phyloP scores from a whole-genome alignment of 2,113 vertebrate genomes.

The Myotis davidii region DNA sequence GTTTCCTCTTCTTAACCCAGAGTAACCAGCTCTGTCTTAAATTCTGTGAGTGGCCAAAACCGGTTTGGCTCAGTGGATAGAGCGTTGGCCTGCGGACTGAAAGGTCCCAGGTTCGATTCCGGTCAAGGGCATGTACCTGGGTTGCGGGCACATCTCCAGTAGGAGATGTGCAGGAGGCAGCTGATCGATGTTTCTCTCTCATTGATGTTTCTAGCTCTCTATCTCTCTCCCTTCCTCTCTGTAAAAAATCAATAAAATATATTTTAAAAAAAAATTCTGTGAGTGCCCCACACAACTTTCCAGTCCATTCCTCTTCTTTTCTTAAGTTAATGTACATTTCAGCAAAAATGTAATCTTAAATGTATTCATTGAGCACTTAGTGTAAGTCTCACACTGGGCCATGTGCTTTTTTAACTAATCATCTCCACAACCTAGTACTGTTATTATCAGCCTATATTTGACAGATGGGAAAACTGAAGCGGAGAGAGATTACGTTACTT shows the following conservation, averaged over 20 bases:
- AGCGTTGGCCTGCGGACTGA: too few species aligned
- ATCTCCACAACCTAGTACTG: neutral
- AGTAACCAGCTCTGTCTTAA: neutral
- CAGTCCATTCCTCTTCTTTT: neutral
- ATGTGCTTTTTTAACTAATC: neutral
- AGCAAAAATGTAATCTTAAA: neutral
- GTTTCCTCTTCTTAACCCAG: neutral
- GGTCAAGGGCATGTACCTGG: too few species aligned
- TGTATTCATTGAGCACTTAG: neutral
- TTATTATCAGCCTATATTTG: neutral
- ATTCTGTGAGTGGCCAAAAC: neutral
- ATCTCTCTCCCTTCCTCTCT: too few species aligned
- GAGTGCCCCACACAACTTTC: neutral
- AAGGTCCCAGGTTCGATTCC: too few species aligned
- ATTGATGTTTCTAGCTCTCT: too few species aligned
- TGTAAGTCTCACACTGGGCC: neutral
- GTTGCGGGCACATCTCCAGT: too few species aligned
- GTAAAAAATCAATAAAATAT: too few species aligned
- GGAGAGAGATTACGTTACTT: neutral
- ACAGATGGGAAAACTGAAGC: neutral
- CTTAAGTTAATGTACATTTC: neutral
- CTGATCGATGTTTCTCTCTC: too few species aligned
- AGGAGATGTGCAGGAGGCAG: too few species aligned
- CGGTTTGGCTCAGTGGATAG: too few species aligned
- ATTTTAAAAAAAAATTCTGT: too few species aligned